Evolutionary conservation across 2,797 vertebrate genomes (phyloP), one percentile per base, ranked within the genome.

Genomic region (Diceros bicornis): DNA sequence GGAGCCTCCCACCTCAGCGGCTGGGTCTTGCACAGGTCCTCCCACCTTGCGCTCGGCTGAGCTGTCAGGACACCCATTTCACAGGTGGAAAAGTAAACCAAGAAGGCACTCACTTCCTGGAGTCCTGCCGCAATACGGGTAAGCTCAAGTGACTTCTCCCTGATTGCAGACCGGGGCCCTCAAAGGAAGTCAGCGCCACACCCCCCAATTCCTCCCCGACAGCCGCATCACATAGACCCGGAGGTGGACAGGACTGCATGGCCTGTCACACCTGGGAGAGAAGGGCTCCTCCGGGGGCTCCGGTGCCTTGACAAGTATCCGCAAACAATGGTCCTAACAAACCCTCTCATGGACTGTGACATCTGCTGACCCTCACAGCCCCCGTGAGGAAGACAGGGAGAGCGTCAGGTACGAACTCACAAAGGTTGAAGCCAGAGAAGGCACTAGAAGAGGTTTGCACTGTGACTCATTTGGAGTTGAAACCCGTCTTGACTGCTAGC

Each of bases 1-100:
- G 66, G 20, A 17, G 47, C 13, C 52, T 68, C 66, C 10, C 13
- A 29, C 82, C 37, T 86, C 87, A 12, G 17, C 4, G 0, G 47
- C 18, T 6, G 37, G 8, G 16, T 72, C 72, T 94, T 89, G 57
- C 78, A 72, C 52, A 41, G 41, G 41, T 41, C 41, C 41, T 0
- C 41, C 41, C 41, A 41, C 41, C 41, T 41, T 41, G 41, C 41
- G 41, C 41, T 41, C 41, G 4, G 25, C 79, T 59, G 77, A 95
- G 44, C 71, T 52, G 34, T 41, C 27, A 57, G 71, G 5, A 71
- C 0, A 83, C 55, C 66, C 83, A 71, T 75, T 94, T 85, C 83
- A 91, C 52, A 83, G 78, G 92, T 13, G 17, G 75, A 44, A 95
- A 95, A 93, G 74, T 68, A 44, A 75, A 82, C 50, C 44, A 50